A percentile compares a stretch with the other conserved stretches of the same genome.
These are phyloP conservation scores for Amblyornis subalaris DNA, from an alignment of 2,113 vertebrate species.

Conservation along the genomic window DNA sequence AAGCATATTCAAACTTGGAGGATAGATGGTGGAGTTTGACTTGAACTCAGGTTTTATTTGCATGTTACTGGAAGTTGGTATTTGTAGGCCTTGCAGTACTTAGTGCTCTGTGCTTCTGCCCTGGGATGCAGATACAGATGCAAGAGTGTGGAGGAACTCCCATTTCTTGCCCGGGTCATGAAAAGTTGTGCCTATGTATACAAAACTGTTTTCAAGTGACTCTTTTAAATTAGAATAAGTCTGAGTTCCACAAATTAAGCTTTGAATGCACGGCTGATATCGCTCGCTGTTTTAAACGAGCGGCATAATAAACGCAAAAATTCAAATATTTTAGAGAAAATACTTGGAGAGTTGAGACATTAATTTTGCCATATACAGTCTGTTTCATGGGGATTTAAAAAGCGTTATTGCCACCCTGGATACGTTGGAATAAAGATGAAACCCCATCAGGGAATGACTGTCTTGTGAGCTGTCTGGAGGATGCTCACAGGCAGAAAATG, in stretches of 20 bases:
- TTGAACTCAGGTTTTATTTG: neutral
- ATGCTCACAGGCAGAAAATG: neutral
- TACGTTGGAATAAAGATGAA: conserved; percentile 52
- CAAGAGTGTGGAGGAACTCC: neutral
- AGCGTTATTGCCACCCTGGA: conserved; percentile 61
- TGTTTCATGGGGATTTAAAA: conserved; percentile 68
- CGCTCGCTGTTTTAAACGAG: conserved; percentile 42
- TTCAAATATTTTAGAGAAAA: conserved; percentile 70
- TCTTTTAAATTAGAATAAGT: conserved; percentile 47
- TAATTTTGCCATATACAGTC: conserved; percentile 64
- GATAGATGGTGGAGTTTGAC: neutral
- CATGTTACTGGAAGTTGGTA: neutral
- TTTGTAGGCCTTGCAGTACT: neutral
- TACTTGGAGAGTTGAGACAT: conserved; percentile 61
- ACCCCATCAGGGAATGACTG: neutral
- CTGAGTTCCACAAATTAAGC: conserved; percentile 36
- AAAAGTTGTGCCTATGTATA: conserved; percentile 38
- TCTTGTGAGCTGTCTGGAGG: neutral
- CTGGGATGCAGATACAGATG: neutral
- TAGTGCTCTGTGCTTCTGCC: neutral
- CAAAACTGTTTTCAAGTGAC: conserved; percentile 37
- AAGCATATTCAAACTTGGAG: neutral
- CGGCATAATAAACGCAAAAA: conserved; percentile 62
- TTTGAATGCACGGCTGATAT: neutral
- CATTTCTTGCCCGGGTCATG: neutral